Evolutionary conservation across 2,797 vertebrate genomes (phyloP), one percentile per base, ranked within the genome.

Genomic region (Aulostomus chinensis): DNA sequence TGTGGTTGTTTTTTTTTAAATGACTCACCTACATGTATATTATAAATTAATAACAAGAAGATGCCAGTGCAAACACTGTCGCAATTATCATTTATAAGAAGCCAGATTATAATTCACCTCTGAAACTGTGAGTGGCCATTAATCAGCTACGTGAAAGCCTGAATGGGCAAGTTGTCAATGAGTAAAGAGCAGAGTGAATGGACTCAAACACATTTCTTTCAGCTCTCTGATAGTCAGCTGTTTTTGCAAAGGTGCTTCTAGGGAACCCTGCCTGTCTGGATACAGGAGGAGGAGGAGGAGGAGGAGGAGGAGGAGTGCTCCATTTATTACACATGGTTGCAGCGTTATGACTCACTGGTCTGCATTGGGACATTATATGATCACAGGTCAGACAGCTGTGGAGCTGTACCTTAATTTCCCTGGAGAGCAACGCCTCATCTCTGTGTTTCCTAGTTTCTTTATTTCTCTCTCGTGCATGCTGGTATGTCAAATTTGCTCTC

Each of bases 361-460:
- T 56, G 55, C 40, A 40, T 3, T 7, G n/a, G 31, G 36, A 30
- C 30, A 34, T 32, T 8, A 29, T 28, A 12, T 17, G 42, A 57
- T 64, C 25, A 15, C 39, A 53, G 47, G 37, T 54, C 55, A 58
- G 45, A 28, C 67, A 75, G 67, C 72, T 68, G 49, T 59, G 50
- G 45, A 70, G 62, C 69, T 26, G 17, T 67, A 52, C 56, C 71
- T 63, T 28, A 26, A 51, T 70, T 66, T 61, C 68, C 39, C 31
- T 3, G 5, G 36, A 51, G 38, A 39, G 34, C 18, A 11, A 38
- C 40, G 45, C 64, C 46, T 59, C 32, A 30, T 50, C 37, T 46
- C 3, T 22, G 25, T 42, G 4, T 18, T 8, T 28, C 18, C 10
- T 7, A 24, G 4, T 36, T 26, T 26, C 42, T 26, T 30, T 25